These are phyloP conservation scores for Lepidocolaptes lacrymiger DNA, from an alignment of 2,797 vertebrate genomes.

Conservation along the genomic window DNA sequence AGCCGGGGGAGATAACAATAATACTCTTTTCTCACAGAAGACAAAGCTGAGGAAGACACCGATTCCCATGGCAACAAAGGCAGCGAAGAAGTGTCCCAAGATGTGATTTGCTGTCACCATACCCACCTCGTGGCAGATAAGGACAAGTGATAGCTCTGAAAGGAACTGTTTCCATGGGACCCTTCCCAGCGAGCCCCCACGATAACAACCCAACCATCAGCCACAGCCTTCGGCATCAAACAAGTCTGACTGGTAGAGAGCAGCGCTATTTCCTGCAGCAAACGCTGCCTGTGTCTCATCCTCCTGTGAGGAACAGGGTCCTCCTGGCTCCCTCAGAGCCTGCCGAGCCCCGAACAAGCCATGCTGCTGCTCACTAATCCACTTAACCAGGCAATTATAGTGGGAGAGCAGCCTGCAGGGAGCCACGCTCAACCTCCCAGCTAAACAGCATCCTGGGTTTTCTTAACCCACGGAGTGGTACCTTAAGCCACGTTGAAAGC, in stretches of 20 bases:
- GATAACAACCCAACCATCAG: neutral
- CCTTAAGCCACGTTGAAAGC: neutral
- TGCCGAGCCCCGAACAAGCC: neutral
- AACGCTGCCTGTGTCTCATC: neutral
- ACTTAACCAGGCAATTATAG: constrained; percentile 3
- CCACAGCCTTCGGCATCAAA: neutral
- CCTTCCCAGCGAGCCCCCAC: neutral
- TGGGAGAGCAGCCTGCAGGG: neutral
- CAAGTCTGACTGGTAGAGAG: neutral
- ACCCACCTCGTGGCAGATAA: constrained; percentile 7
- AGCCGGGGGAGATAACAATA: neutral
- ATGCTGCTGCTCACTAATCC: neutral
- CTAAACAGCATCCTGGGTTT: neutral
- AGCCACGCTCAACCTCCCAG: neutral
- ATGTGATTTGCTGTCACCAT: constrained; percentile 56
- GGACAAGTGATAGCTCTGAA: constrained; percentile 37
- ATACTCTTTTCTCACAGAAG: neutral
- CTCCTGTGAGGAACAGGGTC: neutral
- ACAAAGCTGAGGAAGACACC: neutral
- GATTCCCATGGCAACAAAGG: constrained; percentile 64
- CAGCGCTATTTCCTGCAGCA: neutral
- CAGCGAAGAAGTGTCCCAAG: constrained; percentile 43
- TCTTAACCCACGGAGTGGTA: neutral
- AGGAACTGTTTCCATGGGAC: constrained; percentile 58
- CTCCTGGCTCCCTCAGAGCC: neutral